Conservation (phyloP, 2,797 vertebrate species). For the Pampus argenteus region DNA sequence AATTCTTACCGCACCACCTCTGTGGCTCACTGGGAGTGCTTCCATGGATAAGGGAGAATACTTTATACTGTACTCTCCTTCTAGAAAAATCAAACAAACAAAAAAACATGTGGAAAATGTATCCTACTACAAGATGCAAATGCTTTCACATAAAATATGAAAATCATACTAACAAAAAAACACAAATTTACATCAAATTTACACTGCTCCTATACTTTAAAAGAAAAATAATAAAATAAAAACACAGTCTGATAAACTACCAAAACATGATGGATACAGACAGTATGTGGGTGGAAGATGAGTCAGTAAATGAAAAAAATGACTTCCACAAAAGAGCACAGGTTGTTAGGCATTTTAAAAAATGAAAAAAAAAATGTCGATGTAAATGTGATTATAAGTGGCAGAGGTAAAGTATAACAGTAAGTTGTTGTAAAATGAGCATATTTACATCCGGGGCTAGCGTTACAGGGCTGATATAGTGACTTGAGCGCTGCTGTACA, state of each 20-base stretch:
- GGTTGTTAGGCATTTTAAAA: constrained; percentile 23
- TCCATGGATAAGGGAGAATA: constrained; percentile 55
- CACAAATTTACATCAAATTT: constrained; percentile 71
- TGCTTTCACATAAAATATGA: constrained; percentile 61
- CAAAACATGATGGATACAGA: constrained; percentile 42
- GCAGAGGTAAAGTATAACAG: constrained; percentile 35
- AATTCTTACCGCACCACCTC: constrained; percentile 41
- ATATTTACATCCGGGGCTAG: constrained; percentile 62
- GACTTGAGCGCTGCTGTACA: constrained; percentile 38
- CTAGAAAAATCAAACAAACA: constrained; percentile 27
- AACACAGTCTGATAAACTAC: constrained; percentile 51
- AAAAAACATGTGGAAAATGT: constrained; percentile 28
- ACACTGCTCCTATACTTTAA: constrained; percentile 55
- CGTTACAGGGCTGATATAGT: constrained; percentile 25
- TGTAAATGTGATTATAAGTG: constrained; percentile 41
- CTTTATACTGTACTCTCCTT: constrained; percentile 47
- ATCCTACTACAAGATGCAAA: constrained; percentile 64
- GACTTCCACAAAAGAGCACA: constrained; percentile 25
- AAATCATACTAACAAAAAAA: constrained; percentile 63
- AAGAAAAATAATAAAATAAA: constrained; percentile 28
- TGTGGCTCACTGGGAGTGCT: constrained; percentile 57
- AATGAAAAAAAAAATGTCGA: constrained; percentile 42
- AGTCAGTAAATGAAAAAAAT: constrained; percentile 34
- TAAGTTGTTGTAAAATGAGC: constrained; percentile 52
- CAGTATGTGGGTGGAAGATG: constrained; percentile 14